Evolutionary conservation across 2,113 vertebrate genomes (phyloP).

Genomic region (Ptychochromis oligacanthus): DNA sequence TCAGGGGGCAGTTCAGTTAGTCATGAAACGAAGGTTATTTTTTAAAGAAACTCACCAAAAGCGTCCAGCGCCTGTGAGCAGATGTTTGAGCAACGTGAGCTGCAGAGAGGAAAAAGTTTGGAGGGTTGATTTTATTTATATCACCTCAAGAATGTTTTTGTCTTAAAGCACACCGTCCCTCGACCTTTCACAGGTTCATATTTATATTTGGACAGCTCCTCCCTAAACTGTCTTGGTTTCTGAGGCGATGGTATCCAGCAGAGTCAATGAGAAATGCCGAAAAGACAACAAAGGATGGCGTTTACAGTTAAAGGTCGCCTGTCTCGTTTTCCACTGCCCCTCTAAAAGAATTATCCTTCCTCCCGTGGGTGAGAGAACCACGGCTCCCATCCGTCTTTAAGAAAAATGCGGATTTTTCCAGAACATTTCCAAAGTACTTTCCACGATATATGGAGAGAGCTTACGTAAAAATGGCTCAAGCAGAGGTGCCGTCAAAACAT

Average conservation of each 20-base stretch:
- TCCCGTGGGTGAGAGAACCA: not conserved
- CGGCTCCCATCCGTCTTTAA: not conserved
- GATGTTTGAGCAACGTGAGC: conserved; percentile 73
- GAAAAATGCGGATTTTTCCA: not conserved
- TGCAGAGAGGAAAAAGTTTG: conserved; percentile 47
- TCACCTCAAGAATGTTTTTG: not conserved
- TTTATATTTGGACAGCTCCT: not conserved
- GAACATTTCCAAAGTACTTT: not conserved
- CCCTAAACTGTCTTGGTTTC: not conserved
- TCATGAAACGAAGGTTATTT: not conserved
- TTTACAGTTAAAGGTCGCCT: conserved; percentile 50
- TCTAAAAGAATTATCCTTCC: not conserved
- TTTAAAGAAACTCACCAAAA: conserved; percentile 81
- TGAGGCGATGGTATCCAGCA: not conserved
- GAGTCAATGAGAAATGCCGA: conserved; percentile 12
- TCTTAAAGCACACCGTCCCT: not conserved
- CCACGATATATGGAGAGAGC: not conserved
- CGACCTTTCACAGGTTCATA: not conserved
- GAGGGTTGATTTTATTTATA: not conserved
- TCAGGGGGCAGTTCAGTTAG: not conserved
- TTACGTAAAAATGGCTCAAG: not conserved
- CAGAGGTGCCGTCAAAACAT: not conserved
- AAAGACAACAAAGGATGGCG: conserved; percentile 25
- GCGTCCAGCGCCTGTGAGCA: conserved; percentile 86
- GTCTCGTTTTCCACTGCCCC: not conserved